phyloP scores from a whole-genome alignment of 1,140 invertebrate genomes.

The Acromyrmex echinatior region DNA sequence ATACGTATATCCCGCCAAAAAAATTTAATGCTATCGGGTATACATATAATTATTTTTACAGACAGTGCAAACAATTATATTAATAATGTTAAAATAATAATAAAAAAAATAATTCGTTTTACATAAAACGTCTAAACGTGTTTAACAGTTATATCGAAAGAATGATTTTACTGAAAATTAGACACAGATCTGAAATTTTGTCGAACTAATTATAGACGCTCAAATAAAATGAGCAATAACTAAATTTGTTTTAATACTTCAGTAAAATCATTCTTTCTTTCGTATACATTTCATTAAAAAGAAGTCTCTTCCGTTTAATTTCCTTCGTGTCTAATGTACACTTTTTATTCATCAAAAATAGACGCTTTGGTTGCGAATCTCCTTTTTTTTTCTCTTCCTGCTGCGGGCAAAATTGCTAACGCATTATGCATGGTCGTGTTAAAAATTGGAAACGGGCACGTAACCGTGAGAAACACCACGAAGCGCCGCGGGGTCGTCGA shows the following conservation, averaged over 20 bases:
- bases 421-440: slow-evolving; percentile 19
- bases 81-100: neutral
- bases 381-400: neutral
- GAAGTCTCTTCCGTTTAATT: neutral
- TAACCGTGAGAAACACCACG: slow-evolving; percentile 5
- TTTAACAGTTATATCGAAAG: too few species aligned
- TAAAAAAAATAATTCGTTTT: neutral
- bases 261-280: too few species aligned
- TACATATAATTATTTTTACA: too few species aligned
- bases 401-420: neutral
- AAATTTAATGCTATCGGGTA: neutral
- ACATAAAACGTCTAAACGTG: neutral
- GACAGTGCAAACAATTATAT: neutral
- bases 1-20: neutral
- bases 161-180: too few species aligned
- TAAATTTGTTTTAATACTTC: too few species aligned
- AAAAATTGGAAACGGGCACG: neutral
- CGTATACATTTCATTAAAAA: neutral
- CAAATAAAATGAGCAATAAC: too few species aligned
- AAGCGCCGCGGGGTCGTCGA: neutral
- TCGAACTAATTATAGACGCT: too few species aligned
- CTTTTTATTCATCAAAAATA: neutral
- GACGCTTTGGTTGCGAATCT: neutral
- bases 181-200: too few species aligned
- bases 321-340: neutral